These are phyloP conservation scores for Cyrtodaria siliqua DNA, from an alignment of 2,888 invertebrate species.

Conservation along the genomic window DNA sequence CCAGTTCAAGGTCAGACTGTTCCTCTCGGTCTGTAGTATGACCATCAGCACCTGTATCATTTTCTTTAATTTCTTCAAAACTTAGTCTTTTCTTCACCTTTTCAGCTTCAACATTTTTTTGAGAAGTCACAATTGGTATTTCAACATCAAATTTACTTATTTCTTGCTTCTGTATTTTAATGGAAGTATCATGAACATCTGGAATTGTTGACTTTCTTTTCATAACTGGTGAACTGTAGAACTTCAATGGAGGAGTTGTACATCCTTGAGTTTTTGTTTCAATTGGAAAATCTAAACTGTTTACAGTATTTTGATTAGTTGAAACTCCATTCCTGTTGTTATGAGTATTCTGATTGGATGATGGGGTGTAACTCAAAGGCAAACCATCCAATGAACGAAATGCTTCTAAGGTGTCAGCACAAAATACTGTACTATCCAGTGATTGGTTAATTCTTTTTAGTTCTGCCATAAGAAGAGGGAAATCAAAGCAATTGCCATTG, in stretches of 20 bases:
- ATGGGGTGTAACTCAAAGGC: background rate
- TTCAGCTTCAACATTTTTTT: slow-evolving; percentile 30
- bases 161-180: no score
- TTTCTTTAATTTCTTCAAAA: slow-evolving; percentile 29
- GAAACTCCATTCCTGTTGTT: background rate
- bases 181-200: background rate
- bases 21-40: background rate
- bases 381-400: slow-evolving; percentile 86
- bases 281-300: background rate
- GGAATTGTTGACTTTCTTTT: slow-evolving; percentile 30
- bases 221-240: no score
- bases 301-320: slow-evolving; percentile 1
- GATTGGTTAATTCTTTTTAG: slow-evolving; percentile 87
- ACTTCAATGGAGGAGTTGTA: slow-evolving; percentile 2
- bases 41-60: slow-evolving; percentile 12
- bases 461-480: slow-evolving; percentile 91
- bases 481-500: slow-evolving; percentile 93
- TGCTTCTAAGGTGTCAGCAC: slow-evolving; percentile 90
- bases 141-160: background rate
- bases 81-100: slow-evolving; percentile 54
- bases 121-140: background rate
- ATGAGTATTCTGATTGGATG: background rate
- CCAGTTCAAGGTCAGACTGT: slow-evolving; percentile 4
- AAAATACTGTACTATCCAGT: slow-evolving; percentile 89
- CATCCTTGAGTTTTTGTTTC: slow-evolving; percentile 7